Percentiles rank a stretch among this genome's conserved stretches.
phyloP scores from a whole-genome alignment of 2,888 invertebrate species.

The Eupeodes latifasciatus region DNA sequence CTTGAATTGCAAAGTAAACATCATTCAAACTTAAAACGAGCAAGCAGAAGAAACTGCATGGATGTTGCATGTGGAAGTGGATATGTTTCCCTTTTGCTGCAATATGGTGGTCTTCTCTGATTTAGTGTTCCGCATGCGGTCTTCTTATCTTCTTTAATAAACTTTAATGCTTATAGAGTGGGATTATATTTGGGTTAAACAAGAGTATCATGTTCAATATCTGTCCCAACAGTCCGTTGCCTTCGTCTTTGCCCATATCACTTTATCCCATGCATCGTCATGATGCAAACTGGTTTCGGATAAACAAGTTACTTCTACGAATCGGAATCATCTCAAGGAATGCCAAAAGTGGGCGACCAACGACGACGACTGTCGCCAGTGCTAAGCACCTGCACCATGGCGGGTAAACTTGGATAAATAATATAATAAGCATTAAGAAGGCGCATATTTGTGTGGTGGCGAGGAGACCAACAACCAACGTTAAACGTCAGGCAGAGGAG shows the following conservation, averaged over 20 bases:
- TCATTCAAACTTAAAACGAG: not conserved
- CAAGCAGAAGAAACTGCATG: not conserved
- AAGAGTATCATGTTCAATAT: constrained; percentile 47
- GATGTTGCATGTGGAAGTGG: not conserved
- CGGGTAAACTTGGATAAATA: constrained; percentile 17
- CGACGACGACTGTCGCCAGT: not conserved
- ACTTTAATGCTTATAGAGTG: not conserved
- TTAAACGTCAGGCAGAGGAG: not conserved
- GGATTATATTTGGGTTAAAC: constrained; percentile 57
- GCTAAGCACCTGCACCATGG: constrained; percentile 51
- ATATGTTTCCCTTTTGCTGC: constrained; percentile 25
- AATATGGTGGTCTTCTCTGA: constrained; percentile 19
- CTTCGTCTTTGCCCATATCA: not conserved
- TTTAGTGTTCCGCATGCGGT: not conserved
- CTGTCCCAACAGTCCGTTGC: not conserved
- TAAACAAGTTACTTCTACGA: constrained; percentile 49
- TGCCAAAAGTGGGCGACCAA: constrained; percentile 50
- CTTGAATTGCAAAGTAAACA: constrained; percentile 31
- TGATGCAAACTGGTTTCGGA: constrained; percentile 42
- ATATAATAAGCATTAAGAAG: constrained; percentile 29
- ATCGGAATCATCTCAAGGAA: constrained; percentile 42
- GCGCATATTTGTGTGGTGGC: not conserved
- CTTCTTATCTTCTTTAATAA: not conserved
- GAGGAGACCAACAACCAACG: constrained; percentile 10
- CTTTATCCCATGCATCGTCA: not conserved